Evolutionary conservation across 2,888 invertebrate species (phyloP), one percentile per base, ranked within the genome.

Genomic region (Hemicrepidius hirtus): DNA sequence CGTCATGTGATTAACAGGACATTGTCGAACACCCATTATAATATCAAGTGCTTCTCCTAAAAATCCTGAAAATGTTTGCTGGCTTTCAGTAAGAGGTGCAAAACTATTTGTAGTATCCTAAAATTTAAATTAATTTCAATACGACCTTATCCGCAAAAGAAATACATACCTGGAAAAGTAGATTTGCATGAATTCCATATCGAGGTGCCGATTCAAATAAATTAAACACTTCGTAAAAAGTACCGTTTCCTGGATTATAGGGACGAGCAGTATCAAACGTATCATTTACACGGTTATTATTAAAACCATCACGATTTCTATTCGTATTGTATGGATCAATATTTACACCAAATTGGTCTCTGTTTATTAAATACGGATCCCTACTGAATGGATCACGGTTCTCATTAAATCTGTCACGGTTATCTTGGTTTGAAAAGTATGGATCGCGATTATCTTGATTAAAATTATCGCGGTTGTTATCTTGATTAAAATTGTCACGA

Each of bases 1-100:
- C 0, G 93, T 92, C 88, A 97, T 95, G n/a, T 92, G 88, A 53
- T 92, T 89, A 6, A 97, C 92, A 0, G 97, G 96, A 84, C 98
- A 98, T 73, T 92, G 90, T 63, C 95, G 88, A 0, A 97, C 90
- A 0, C 92, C 93, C 72, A 93, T 87, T 75, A 97, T 94, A 0
- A 91, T 89, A 40, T 92, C 89, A 76, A 94, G 88, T 0, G 93
- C 89, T 70, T 89, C 88, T 12, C 91, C 92, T 24, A 97, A 87
- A 79, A 94, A 95, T 74, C 91, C 91, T 0, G 90, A 89, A 65
- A 94, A 95, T 0, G 92, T 93, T 85, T 97, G 96, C 73, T 93
- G 90, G 28, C 90, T 90, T 84, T 95, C 95, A 37, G 89, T 87
- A 5, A 96, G 87, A 20, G 90, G 83, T 1, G 89, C 85, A 77